Base-by-base conservation (phyloP, 2,888 invertebrate species). In the Xestia xanthographa region DNA sequence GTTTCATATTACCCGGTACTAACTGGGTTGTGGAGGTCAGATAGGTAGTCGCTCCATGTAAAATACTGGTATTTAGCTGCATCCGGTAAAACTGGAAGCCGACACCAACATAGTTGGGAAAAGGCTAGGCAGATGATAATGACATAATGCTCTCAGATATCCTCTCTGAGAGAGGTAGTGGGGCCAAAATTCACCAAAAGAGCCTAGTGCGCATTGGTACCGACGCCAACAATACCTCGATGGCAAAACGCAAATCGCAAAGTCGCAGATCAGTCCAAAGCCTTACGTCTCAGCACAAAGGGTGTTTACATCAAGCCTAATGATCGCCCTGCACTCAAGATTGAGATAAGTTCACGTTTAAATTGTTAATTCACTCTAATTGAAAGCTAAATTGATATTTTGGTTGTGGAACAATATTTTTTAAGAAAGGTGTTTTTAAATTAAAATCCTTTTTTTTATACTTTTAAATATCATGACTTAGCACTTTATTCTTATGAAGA, bases 231-330 rank as follows among this genome's bases (percentile, higher is more conserved):
- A 9, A 29, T 34, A 34, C 22, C 29, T n/a, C 22, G 0, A 41
- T 45, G 22, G 63, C 6, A 66, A 38, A 63, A 66, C 70, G 50
- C 60, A 56, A 63, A 48, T 73, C 80, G 75, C 72, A 78, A 75
- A 84, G 62, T 75, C 83, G 84, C 66, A 69, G 69, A 53, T 71
- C 41, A 62, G 43, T 69, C 62, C 5, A 29, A 29, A 58, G 29
- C 77, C 85, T 86, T 72, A 70, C 34, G n/a, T 43, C 62, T 62
- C 65, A 48, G 73, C 63, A 74, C 72, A 76, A 77, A 81, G 75
- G 84, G 86, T 89, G 86, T 87, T 89, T 84, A 89, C 85, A 84
- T 83, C 85, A 88, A 86, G 56, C 71, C 45, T 88, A 89, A 91
- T 85, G 77, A 82, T 82, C 66, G 75, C 70, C 80, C 66, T 85